phyloP scores from a whole-genome alignment of 2,888 invertebrate genomes.

The Eustalomyia histrio region DNA sequence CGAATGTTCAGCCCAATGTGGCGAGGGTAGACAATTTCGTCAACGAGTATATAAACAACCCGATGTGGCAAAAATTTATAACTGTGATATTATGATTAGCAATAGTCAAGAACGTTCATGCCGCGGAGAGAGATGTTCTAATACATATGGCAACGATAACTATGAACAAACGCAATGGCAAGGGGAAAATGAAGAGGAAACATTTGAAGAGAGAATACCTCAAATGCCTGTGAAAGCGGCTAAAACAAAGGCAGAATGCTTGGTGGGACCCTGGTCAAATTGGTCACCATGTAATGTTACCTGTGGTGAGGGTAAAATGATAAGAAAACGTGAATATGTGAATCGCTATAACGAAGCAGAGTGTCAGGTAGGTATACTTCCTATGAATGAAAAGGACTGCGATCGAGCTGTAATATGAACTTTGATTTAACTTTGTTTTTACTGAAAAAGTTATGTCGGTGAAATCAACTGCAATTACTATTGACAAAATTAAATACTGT shows the following conservation, averaged over 20 bases:
- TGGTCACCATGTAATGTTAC: slow-evolving; percentile 89
- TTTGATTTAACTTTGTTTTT: too few relatives aligned
- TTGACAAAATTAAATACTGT: too few relatives aligned
- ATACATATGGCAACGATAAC: not conserved
- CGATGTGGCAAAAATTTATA: slow-evolving; percentile 72
- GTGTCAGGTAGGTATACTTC: slow-evolving; percentile 81
- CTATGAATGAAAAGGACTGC: too few relatives aligned
- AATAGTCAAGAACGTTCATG: slow-evolving; percentile 76
- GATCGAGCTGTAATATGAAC: too few relatives aligned
- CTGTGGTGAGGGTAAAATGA: slow-evolving; percentile 85
- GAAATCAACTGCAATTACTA: too few relatives aligned
- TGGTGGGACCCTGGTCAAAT: slow-evolving; percentile 85
- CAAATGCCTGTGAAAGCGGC: slow-evolving; percentile 19
- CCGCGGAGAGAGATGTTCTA: slow-evolving; percentile 74
- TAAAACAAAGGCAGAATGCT: slow-evolving; percentile 81
- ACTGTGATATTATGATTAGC: slow-evolving; percentile 69
- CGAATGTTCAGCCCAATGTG: slow-evolving; percentile 80
- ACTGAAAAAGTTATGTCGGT: too few relatives aligned
- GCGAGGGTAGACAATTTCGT: slow-evolving; percentile 77
- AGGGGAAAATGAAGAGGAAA: not conserved
- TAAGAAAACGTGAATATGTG: slow-evolving; percentile 84
- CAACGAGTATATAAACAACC: slow-evolving; percentile 77
- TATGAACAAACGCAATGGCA: slow-evolving; percentile 3
- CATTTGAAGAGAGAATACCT: slow-evolving; percentile 17
- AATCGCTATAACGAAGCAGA: slow-evolving; percentile 82